A percentile compares a stretch with the other conserved stretches of the same genome.
Conservation (phyloP, 2,797 vertebrate species). For the Sternotherus odoratus region DNA sequence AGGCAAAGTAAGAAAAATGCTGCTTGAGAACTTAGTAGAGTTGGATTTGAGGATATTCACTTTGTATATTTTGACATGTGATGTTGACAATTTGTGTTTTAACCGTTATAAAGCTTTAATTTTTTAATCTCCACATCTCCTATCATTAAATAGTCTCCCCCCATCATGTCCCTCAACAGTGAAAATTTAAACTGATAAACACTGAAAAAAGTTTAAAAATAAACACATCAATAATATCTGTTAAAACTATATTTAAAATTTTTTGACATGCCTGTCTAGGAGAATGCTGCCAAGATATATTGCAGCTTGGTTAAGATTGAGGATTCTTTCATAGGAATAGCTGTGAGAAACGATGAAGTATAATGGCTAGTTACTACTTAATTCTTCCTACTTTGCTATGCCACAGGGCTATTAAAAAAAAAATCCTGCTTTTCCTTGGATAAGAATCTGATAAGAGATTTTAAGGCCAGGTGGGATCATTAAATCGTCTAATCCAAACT, state of each 20-base stretch:
- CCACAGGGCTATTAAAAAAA: not conserved
- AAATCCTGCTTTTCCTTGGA: not conserved
- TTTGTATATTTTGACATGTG: not conserved
- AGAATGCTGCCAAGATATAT: rapidly evolving
- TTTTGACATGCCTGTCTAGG: too few species aligned
- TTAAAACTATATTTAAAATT: too few species aligned
- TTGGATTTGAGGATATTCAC: not conserved
- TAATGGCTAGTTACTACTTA: not conserved
- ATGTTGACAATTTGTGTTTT: not conserved
- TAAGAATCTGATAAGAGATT: not conserved
- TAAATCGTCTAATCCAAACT: not conserved
- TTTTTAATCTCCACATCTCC: not conserved
- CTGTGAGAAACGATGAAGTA: not conserved
- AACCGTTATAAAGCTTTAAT: not conserved
- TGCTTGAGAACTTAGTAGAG: not conserved
- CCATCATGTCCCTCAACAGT: not conserved
- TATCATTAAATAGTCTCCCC: not conserved
- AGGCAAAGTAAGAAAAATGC: not conserved
- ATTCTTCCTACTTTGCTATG: not conserved
- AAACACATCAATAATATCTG: not conserved
- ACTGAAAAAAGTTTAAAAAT: not conserved
- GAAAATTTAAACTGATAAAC: not conserved
- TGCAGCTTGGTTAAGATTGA: not conserved
- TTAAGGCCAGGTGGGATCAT: not conserved
- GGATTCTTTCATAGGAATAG: not conserved